Evolutionary conservation across 2,797 vertebrate species (phyloP), one percentile per base, ranked within the genome.

Genomic region (Gadopsis marmoratus): DNA sequence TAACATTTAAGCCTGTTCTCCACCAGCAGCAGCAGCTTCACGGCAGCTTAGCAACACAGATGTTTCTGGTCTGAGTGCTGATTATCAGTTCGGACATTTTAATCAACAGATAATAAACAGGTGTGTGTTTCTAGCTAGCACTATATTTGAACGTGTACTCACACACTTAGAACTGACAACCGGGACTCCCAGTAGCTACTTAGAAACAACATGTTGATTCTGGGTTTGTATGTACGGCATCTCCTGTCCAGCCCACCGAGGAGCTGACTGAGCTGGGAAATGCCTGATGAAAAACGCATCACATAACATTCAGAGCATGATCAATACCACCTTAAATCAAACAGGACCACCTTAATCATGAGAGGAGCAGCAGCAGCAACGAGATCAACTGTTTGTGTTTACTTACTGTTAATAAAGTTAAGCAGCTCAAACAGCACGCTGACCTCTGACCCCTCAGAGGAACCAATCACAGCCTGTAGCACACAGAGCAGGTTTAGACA

Each of bases 401-500:
- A 71, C 73, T 41, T 0, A 35, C 66, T 79, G 86, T 87, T 85
- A 82, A 85, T 80, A 78, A 77, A 77, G 82, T 80, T 77, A 82
- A 48, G 23, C 72, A 47, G 67, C 21, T 47, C 81, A 87, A 84
- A 87, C 79, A 83, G 0, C 29, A 51, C 31, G 0, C 60, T 70
- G 75, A 82, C 69, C 78, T 82, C 69, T 71, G n/a, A 84, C 64
- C 81, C 4, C 81, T 51, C 35, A 13, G 31, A 70, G 8, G 43
- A 71, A 17, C 76, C 79, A 82, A 74, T 74, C 72, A 74, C 17
- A 69, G 62, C 26, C 26, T 1, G 8, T 26, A 26, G 26, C 26
- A 26, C 26, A 17, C 33, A 33, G 33, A 33, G 47, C 47, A 23
- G 26, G 7, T 64, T 47, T 11, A 29, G 59, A 13, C 7, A 12